phyloP scores from a whole-genome alignment of 2,888 invertebrate genomes.

The Aspidapion aeneum region DNA sequence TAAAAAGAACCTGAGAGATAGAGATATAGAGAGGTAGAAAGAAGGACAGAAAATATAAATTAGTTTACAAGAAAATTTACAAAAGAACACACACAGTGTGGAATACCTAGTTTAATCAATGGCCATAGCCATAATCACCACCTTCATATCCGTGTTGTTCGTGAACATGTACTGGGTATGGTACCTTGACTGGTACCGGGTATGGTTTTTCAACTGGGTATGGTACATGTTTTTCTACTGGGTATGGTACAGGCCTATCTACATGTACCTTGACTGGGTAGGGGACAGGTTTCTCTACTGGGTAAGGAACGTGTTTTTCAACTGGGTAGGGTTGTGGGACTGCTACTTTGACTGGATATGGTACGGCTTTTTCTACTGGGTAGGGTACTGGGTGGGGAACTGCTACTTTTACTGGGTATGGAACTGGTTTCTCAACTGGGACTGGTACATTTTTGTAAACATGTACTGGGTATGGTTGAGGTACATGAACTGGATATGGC shows the following conservation, averaged over 20 bases:
- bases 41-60: conserved; percentile 32
- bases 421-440: conserved; percentile 66
- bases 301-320: conserved; percentile 57
- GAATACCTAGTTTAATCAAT: conserved; percentile 26
- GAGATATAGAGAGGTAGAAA: background rate
- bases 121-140: conserved; percentile 32
- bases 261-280: conserved; percentile 57
- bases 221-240: conserved; percentile 62
- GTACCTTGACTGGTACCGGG: conserved; percentile 65
- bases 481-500: conserved; percentile 67
- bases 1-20: conserved; percentile 24
- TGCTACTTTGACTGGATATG: conserved; percentile 62
- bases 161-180: conserved; percentile 43
- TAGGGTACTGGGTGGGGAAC: conserved; percentile 54
- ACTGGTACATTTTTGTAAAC: conserved; percentile 65
- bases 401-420: conserved; percentile 61
- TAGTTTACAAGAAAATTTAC: conserved; percentile 29
- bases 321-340: conserved; percentile 70
- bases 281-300: conserved; percentile 59
- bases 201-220: conserved; percentile 61
- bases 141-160: conserved; percentile 31
- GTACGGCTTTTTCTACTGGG: conserved; percentile 62
- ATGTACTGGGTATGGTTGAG: conserved; percentile 65
- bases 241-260: conserved; percentile 52
- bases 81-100: conserved; percentile 39